phyloP scores from a whole-genome alignment of 2,797 vertebrate species.

The Kryptolebias ocellatus region DNA sequence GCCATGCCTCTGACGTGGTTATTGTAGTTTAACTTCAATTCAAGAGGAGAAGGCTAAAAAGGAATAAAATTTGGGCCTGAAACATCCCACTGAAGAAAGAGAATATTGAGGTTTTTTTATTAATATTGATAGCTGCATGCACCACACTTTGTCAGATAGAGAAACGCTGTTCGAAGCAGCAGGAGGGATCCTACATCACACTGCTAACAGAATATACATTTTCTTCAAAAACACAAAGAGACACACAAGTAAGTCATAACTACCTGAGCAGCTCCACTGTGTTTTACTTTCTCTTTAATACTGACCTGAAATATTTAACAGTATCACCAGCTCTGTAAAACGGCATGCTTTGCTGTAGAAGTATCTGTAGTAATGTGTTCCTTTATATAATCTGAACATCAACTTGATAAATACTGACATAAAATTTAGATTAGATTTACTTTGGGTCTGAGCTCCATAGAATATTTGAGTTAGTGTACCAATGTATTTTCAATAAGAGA shows the following conservation, averaged over 20 bases:
- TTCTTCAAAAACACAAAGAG: conserved; percentile 30
- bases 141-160: conserved; percentile 31
- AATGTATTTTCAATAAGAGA: neutral
- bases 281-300: conserved; percentile 32
- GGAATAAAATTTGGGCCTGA: conserved; percentile 26
- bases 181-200: conserved; percentile 43
- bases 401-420: neutral
- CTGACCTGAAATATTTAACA: neutral
- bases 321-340: neutral
- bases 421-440: neutral
- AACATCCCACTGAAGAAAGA: conserved; percentile 35
- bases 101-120: conserved; percentile 20
- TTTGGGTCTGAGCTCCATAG: neutral
- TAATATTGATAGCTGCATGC: conserved; percentile 28
- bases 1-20: conserved; percentile 18
- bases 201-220: conserved; percentile 40
- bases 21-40: conserved; percentile 22
- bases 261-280: conserved; percentile 41
- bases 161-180: conserved; percentile 53
- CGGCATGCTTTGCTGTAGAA: neutral
- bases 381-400: neutral
- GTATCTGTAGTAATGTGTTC: neutral
- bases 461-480: neutral
- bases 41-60: conserved; percentile 16
- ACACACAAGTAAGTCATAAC: conserved; percentile 43